Evolutionary conservation across 2,888 invertebrate species (phyloP).

Genomic region (Drosophila maculinotata): DNA sequence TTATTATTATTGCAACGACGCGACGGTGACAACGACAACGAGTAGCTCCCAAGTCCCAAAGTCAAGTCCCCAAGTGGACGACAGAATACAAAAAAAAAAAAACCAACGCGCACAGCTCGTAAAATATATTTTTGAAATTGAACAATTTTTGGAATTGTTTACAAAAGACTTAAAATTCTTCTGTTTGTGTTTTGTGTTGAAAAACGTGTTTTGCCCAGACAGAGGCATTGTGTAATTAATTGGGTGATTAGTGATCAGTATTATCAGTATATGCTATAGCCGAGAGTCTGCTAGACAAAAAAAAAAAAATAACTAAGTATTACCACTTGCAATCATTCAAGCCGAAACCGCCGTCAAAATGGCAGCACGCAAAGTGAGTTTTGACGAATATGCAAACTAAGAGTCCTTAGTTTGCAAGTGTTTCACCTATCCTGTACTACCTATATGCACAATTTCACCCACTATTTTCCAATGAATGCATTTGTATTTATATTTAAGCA

Average conservation of each 20-base stretch:
- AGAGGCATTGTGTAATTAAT: constrained; percentile 58
- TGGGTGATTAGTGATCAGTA: constrained; percentile 64
- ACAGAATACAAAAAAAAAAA: constrained; percentile 13
- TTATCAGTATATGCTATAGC: constrained; percentile 38
- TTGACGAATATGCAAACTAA: no score
- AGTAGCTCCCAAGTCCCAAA: constrained; percentile 27
- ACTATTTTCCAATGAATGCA: constrained; percentile 50
- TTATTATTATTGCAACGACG: constrained; percentile 28
- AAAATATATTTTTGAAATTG: constrained; percentile 34
- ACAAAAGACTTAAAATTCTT: constrained; percentile 27
- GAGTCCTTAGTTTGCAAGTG: not conserved
- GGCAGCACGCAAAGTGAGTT: constrained; percentile 81
- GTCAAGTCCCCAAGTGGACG: constrained; percentile 48
- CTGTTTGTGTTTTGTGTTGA: constrained; percentile 3
- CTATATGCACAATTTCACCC: constrained; percentile 26
- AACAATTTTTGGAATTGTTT: constrained; percentile 36
- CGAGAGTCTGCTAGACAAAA: not conserved
- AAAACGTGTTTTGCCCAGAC: constrained; percentile 43
- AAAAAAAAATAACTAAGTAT: constrained; percentile 30
- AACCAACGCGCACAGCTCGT: constrained; percentile 32
- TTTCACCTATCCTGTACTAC: constrained; percentile 19
- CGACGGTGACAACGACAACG: constrained; percentile 19
- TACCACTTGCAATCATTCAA: constrained; percentile 40
- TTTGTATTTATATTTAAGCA: constrained; percentile 16
- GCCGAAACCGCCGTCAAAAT: constrained; percentile 51